These are phyloP conservation scores for Trichechus manatus DNA, from an alignment of 2,113 vertebrate genomes.

Conservation along the genomic window DNA sequence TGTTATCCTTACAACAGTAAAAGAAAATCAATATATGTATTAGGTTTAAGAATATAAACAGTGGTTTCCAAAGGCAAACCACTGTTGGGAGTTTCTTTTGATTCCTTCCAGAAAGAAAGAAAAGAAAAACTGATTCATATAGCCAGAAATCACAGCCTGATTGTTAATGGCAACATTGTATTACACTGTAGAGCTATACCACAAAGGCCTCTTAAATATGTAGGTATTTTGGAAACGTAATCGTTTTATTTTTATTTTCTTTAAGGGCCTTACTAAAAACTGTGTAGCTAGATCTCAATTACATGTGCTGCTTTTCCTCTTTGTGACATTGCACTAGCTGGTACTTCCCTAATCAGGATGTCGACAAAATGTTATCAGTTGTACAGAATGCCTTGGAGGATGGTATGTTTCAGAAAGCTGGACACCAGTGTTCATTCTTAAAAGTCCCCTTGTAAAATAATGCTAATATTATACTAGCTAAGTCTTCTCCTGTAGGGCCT, in stretches of 20 bases:
- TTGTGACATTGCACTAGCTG: background rate
- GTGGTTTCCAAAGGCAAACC: background rate
- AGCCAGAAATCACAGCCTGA: background rate
- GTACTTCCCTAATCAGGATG: background rate
- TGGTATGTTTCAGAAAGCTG: background rate
- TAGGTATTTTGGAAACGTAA: background rate
- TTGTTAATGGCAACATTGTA: background rate
- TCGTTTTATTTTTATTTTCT: background rate
- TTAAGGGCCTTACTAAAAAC: background rate
- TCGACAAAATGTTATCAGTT: background rate
- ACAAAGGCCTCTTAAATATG: background rate
- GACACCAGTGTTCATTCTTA: background rate
- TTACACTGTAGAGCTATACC: background rate
- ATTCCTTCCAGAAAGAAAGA: background rate
- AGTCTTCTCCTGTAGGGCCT: background rate
- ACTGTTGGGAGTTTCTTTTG: constrained; percentile 37
- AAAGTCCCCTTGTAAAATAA: background rate
- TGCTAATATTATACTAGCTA: background rate
- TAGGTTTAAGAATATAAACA: constrained; percentile 17
- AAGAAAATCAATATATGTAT: background rate
- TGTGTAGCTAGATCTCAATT: background rate
- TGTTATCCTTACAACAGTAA: background rate
- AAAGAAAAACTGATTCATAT: background rate
- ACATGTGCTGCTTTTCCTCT: background rate
- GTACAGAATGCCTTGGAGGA: background rate